Percentiles rank a stretch among this genome's conserved stretches.
Conservation (phyloP, 2,797 vertebrate species). For the Eulemur coronatus region DNA sequence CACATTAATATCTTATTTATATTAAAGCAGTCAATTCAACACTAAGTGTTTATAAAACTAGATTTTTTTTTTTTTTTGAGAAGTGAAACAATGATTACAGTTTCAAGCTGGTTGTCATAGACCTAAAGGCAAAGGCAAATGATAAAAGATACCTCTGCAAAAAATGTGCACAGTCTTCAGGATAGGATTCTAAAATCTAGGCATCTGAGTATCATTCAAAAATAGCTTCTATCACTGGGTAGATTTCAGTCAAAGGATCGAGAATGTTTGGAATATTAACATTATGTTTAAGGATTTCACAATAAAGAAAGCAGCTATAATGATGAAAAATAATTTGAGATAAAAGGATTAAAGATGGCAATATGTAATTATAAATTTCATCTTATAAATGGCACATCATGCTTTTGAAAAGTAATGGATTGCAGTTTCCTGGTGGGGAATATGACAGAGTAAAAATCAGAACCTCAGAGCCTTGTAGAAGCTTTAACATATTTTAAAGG, state of each 20-base stretch:
- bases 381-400: background rate
- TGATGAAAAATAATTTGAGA: background rate
- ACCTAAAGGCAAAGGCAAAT: background rate
- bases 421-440: background rate
- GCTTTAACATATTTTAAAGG: background rate
- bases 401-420: background rate
- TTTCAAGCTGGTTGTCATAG: background rate
- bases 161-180: background rate
- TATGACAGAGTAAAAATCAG: background rate
- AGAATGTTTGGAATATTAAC: background rate
- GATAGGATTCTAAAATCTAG: background rate
- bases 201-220: background rate
- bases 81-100: background rate
- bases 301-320: background rate
- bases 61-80: background rate
- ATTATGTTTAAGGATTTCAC: background rate
- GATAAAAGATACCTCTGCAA: background rate
- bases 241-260: background rate
- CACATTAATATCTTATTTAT: background rate
- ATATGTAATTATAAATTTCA: background rate
- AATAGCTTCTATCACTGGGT: background rate
- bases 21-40: background rate
- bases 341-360: background rate
- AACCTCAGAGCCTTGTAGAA: background rate
- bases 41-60: background rate